Conservation (phyloP, 2,113 vertebrate genomes). For the Accipiter virgatus region DNA sequence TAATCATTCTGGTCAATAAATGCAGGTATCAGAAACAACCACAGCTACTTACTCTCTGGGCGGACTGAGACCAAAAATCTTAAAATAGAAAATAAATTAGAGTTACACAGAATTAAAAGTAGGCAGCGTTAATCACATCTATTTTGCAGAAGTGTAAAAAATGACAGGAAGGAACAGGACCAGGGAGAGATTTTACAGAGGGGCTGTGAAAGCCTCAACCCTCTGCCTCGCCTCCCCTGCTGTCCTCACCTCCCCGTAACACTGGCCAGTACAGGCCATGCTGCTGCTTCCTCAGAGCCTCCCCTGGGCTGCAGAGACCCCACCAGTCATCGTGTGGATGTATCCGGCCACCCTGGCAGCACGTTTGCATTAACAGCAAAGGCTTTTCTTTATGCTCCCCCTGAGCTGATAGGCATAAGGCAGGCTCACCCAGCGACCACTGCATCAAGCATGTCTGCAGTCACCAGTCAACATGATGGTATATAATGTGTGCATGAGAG, state of each 20-base stretch:
- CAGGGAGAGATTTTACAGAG: neutral
- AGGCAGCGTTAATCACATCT: neutral
- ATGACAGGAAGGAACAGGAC: neutral
- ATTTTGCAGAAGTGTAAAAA: neutral
- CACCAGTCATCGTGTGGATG: fast-evolving
- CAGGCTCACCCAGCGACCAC: neutral
- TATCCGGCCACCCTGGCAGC: neutral
- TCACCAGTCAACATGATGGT: too few species aligned
- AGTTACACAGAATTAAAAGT: neutral
- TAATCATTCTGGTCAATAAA: neutral
- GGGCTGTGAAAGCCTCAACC: neutral
- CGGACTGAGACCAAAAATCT: neutral
- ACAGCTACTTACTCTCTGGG: neutral
- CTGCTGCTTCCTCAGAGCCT: neutral
- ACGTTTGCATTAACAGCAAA: neutral
- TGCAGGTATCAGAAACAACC: neutral
- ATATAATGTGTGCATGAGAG: neutral
- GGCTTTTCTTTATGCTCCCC: neutral
- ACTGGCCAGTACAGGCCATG: neutral
- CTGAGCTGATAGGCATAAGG: neutral
- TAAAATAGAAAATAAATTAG: neutral
- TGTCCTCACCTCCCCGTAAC: neutral
- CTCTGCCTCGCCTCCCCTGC: neutral
- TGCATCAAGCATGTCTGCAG: neutral
- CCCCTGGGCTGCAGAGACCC: too few species aligned